Base-by-base conservation (phyloP, 2,888 invertebrate species). In the Ceramica pisi region DNA sequence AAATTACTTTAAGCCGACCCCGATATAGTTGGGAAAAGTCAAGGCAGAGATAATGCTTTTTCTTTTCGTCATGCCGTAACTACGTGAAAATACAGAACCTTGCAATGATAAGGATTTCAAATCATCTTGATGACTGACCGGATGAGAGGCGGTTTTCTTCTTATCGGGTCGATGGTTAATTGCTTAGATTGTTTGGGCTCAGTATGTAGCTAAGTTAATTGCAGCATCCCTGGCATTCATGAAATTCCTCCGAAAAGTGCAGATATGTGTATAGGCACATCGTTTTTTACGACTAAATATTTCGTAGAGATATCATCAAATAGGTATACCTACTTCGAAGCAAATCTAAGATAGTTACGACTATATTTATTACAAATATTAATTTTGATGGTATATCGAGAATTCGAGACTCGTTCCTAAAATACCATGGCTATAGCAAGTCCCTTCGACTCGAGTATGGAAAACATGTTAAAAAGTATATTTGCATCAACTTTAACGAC, bases 401-500 rank as follows among this genome's bases (percentile, higher is more conserved):
- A 23, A 51, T 51, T 63, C 8, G 7, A 62, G n/a, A 66, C 50
- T 41, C 31, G 51, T 55, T 81, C 56, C 23, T 35, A 55, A 72
- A 68, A 57, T 51, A 21, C 21, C 62, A 59, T 53, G 23, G 41
- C 9, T 38, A 56, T 19, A 81, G 55, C 64, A 66, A 51, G 31
- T 66, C 26, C 69, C 61, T 70, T 65, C 61, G 57, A 53, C 55
- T 51, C 23, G 50, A 31, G 19, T 57, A 62, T 62, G 51, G 79
- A 50, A 78, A 82, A 78, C 76, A 75, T 75, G 65, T 76, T 75
- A 84, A 75, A 82, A 84, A 86, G 79, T 79, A 78, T 79, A 81
- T 88, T 83, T 81, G 82, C 84, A 85, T 84, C 81, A 72, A 84
- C 70, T 85, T 91, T 90, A 87, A 90, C 86, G 87, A 87, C 81